These are phyloP conservation scores for Argyresthia albistria DNA, from an alignment of 2,888 invertebrate genomes.

Conservation along the genomic window DNA sequence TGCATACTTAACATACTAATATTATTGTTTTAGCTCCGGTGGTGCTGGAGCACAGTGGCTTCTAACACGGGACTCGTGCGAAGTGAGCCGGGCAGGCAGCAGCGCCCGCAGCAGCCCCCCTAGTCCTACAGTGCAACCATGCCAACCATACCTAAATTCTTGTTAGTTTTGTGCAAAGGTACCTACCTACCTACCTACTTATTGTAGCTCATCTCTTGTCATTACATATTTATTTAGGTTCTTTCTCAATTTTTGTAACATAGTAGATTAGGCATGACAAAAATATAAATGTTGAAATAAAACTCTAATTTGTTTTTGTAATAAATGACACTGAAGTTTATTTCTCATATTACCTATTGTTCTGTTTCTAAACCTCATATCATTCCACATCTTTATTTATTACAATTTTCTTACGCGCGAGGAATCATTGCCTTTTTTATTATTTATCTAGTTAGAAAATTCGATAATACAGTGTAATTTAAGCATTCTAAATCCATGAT, in stretches of 20 bases:
- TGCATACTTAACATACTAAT: too few species aligned
- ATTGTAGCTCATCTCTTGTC: too few species aligned
- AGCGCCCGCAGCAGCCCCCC: too few species aligned
- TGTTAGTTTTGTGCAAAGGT: too few species aligned
- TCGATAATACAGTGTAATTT: constrained; percentile 64
- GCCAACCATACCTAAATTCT: too few species aligned
- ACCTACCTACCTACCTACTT: too few species aligned
- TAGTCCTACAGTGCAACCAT: too few species aligned
- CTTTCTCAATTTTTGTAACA: background rate
- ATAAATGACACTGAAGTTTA: constrained; percentile 74
- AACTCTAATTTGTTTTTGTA: background rate
- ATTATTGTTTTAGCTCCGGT: constrained; percentile 47
- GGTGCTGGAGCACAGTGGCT: constrained; percentile 50
- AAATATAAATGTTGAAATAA: constrained; percentile 1
- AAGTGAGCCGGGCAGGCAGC: too few species aligned
- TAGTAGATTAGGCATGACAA: constrained; percentile 7
- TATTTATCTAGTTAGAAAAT: constrained; percentile 58
- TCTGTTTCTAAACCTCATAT: constrained; percentile 46
- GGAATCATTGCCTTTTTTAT: constrained; percentile 10
- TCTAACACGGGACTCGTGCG: too few species aligned
- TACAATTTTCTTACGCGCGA: constrained; percentile 47
- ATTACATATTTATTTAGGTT: too few species aligned
- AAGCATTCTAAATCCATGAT: constrained; percentile 66
- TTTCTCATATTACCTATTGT: constrained; percentile 68
- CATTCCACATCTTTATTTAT: constrained; percentile 43